Conservation (phyloP, 2,797 vertebrate genomes). For the Lacerta agilis region DNA sequence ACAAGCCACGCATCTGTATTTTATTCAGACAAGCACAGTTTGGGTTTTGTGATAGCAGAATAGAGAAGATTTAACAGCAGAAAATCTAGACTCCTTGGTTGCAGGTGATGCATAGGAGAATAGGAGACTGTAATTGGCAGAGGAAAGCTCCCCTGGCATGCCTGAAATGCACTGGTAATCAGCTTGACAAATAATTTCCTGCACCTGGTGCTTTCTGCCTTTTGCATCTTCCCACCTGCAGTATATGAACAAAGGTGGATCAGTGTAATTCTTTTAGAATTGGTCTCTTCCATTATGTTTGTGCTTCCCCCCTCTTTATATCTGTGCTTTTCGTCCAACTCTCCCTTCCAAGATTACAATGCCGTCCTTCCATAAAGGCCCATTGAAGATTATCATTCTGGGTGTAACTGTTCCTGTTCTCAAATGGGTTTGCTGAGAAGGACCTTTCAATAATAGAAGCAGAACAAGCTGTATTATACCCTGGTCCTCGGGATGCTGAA, state of each 20-base stretch:
- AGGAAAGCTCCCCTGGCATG: constrained; percentile 22
- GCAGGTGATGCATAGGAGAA: constrained; percentile 27
- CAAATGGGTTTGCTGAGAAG: constrained; percentile 13
- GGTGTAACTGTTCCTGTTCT: constrained; percentile 10
- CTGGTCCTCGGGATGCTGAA: neutral
- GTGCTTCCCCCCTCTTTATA: neutral
- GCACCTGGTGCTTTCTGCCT: constrained; percentile 38
- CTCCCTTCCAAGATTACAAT: neutral
- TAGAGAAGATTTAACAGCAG: constrained; percentile 12
- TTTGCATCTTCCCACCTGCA: constrained; percentile 43
- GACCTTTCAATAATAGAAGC: constrained; percentile 10
- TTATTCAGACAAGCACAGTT: constrained; percentile 30
- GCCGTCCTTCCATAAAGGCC: neutral
- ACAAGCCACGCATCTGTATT: neutral
- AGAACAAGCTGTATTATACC: neutral
- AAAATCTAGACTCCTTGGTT: constrained; percentile 17
- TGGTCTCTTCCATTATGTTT: constrained; percentile 13
- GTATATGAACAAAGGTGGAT: constrained; percentile 31
- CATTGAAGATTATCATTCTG: neutral
- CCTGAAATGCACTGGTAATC: constrained; percentile 36
- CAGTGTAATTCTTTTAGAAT: constrained; percentile 26
- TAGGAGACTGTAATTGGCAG: constrained; percentile 28
- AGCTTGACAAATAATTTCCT: constrained; percentile 42
- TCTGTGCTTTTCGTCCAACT: neutral
- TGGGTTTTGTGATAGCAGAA: constrained; percentile 21